Conservation (phyloP, 2,113 vertebrate species). For the Epinephelus cyanopodus region DNA sequence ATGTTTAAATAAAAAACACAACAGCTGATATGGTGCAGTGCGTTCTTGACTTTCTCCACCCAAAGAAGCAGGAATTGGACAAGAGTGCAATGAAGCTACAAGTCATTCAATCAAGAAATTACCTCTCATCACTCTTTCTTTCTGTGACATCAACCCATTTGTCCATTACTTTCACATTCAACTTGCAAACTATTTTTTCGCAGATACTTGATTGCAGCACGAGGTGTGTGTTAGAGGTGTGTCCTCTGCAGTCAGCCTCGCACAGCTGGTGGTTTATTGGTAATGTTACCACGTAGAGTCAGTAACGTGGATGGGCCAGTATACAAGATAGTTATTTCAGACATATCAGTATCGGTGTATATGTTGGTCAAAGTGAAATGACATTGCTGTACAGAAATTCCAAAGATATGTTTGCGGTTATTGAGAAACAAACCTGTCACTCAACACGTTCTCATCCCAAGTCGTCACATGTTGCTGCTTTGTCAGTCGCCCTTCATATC, state of each 20-base stretch:
- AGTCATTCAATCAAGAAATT: background rate
- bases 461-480: too few species aligned
- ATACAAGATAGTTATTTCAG: background rate
- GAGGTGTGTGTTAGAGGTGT: background rate
- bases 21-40: background rate
- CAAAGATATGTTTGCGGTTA: background rate
- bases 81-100: background rate
- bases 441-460: too few species aligned
- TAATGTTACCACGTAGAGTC: too few species aligned
- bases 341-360: background rate
- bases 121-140: background rate
- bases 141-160: background rate
- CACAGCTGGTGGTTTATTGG: too few species aligned
- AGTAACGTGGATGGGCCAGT: background rate
- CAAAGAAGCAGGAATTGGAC: background rate
- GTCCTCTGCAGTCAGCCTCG: too few species aligned
- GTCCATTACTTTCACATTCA: background rate
- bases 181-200: background rate
- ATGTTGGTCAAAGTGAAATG: background rate
- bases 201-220: background rate
- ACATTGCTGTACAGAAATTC: background rate
- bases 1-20: background rate
- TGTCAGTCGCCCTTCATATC: too few species aligned
- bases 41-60: background rate
- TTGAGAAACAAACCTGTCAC: too few species aligned